Evolutionary conservation across 2,113 vertebrate species (phyloP).

Genomic region (Taurulus bubalis): DNA sequence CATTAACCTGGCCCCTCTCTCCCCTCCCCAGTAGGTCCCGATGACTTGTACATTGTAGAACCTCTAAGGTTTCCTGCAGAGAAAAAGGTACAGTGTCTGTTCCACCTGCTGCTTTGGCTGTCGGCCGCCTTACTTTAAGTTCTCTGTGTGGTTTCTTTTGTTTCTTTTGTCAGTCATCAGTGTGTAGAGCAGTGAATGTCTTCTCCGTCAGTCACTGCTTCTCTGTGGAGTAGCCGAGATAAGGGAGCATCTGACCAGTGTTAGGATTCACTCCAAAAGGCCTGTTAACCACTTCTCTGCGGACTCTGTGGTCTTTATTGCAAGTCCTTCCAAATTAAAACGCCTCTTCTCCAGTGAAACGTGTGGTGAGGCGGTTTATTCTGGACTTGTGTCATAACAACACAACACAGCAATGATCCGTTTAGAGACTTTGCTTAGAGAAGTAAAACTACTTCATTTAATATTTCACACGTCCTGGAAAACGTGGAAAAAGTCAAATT

Average conservation of each 20-base stretch:
- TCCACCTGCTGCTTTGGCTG: conserved; percentile 68
- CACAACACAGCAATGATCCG: no score
- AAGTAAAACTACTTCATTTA: no score
- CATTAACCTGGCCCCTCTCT: conserved; percentile 83
- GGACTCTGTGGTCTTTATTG: background rate
- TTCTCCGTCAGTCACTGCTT: conserved; percentile 15
- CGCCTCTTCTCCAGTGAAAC: background rate
- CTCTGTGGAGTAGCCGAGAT: conserved; percentile 12
- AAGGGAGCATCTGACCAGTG: conserved; percentile 11
- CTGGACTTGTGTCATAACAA: background rate
- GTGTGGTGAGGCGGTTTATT: background rate
- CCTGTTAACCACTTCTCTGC: conserved; percentile 58
- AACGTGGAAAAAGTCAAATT: no score
- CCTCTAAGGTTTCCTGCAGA: conserved; percentile 98
- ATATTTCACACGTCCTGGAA: background rate
- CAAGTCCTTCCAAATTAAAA: background rate
- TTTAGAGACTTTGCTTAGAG: no score
- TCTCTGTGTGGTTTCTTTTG: conserved; percentile 31
- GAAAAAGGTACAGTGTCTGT: conserved; percentile 93
- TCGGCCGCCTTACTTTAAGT: conserved; percentile 52
- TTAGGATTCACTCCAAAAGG: conserved; percentile 22
- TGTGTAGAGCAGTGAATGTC: conserved; percentile 22
- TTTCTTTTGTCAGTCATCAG: conserved; percentile 15
- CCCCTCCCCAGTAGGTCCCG: conserved; percentile 90
- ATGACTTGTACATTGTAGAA: conserved; percentile 99